A percentile compares a stretch with the other conserved stretches of the same genome.
Evolutionary conservation across 2,113 vertebrate species (phyloP).

Genomic region (Rhizomys pruinosus): DNA sequence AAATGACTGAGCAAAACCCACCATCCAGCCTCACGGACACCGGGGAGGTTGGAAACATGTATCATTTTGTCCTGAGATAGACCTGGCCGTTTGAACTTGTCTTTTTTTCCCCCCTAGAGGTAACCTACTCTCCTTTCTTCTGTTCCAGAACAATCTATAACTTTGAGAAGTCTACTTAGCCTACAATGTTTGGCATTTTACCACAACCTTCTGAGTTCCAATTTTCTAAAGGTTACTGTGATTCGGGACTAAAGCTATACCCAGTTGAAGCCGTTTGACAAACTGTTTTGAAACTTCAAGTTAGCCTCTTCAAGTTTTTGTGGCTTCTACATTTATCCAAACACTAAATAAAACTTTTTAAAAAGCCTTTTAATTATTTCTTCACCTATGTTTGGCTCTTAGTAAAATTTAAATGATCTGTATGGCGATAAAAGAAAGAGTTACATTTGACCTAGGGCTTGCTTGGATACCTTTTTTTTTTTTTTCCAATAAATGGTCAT

Average conservation of each 20-base stretch:
- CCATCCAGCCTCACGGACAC: too few relatives aligned
- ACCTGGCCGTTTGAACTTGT: too few relatives aligned
- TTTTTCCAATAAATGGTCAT: not conserved
- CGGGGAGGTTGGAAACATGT: too few relatives aligned
- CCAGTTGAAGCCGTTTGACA: not conserved
- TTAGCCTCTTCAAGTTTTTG: not conserved
- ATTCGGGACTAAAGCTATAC: not conserved
- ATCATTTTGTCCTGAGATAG: too few relatives aligned
- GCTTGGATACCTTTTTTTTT: not conserved
- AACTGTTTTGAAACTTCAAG: not conserved
- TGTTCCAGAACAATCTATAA: too few relatives aligned
- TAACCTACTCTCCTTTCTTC: too few relatives aligned
- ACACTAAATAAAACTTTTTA: conserved; percentile 12
- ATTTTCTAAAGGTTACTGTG: not conserved
- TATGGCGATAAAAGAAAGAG: not conserved
- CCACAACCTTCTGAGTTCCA: too few relatives aligned
- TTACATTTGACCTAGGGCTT: not conserved
- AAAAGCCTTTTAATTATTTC: not conserved
- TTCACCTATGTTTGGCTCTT: not conserved
- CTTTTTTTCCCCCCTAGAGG: too few relatives aligned
- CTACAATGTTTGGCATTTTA: too few relatives aligned
- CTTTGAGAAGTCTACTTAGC: too few relatives aligned
- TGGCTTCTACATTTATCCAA: not conserved
- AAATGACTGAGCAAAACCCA: too few relatives aligned
- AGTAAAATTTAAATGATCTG: not conserved